Percentiles rank a stretch among this genome's conserved stretches.
These are phyloP conservation scores for Steinernema hermaphroditum DNA, from an alignment of 2,888 invertebrate genomes.

Conservation along the genomic window DNA sequence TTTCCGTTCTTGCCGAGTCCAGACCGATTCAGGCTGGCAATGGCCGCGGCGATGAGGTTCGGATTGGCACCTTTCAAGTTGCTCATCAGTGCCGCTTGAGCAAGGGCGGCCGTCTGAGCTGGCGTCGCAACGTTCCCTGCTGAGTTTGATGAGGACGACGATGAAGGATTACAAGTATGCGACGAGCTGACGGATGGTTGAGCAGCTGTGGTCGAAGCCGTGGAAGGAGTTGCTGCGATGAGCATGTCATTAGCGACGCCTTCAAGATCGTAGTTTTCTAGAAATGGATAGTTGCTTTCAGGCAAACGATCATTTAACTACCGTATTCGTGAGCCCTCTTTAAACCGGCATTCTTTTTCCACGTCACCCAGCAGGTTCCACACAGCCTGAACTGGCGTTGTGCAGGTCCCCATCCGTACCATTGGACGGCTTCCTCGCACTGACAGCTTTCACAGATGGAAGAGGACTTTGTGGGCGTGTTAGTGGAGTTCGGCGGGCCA, in stretches of 20 bases:
- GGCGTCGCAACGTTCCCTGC: conserved; percentile 7
- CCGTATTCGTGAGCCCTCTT: conserved; percentile 71
- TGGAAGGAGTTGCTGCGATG: background rate
- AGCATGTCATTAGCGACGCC: conserved; percentile 39
- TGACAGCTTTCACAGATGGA: conserved; percentile 83
- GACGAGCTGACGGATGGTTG: background rate
- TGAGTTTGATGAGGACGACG: background rate
- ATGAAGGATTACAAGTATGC: conserved; percentile 2
- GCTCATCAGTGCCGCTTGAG: background rate
- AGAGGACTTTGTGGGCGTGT: conserved; percentile 69
- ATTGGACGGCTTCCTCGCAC: conserved; percentile 75
- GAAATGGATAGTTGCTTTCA: background rate
- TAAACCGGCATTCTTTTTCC: conserved; percentile 97
- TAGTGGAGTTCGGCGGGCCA: conserved; percentile 72
- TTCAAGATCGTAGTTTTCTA: conserved; percentile 48
- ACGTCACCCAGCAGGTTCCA: conserved; percentile 90
- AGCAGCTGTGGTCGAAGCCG: background rate
- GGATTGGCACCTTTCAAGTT: background rate
- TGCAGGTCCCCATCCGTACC: conserved; percentile 94
- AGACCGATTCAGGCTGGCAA: background rate
- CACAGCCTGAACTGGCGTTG: conserved; percentile 91
- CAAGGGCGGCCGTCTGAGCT: conserved; percentile 12
- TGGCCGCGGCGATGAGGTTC: background rate
- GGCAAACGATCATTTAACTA: conserved; percentile 3
- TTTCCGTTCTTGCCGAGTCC: background rate